A percentile compares a stretch with the other conserved stretches of the same genome.
phyloP scores from a whole-genome alignment of 2,113 vertebrate genomes.

The Toxotes jaculatrix region DNA sequence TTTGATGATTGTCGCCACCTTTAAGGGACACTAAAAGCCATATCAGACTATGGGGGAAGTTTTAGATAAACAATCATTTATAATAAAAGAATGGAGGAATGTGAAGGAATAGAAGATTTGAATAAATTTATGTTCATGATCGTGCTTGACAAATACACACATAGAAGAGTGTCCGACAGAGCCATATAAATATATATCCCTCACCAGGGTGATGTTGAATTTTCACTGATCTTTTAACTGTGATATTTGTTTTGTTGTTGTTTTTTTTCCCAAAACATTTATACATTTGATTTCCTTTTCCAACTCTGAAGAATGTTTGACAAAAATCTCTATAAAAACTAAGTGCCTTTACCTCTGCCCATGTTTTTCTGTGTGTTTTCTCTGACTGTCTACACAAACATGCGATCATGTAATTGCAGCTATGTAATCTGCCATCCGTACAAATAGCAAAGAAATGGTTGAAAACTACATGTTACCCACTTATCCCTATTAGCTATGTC shows the following conservation, averaged over 20 bases:
- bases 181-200: constrained; percentile 59
- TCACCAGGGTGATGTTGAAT: constrained; percentile 45
- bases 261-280: constrained; percentile 48
- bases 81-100: constrained; percentile 50
- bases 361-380: constrained; percentile 42
- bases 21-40: constrained; percentile 74
- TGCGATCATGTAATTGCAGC: constrained; percentile 16
- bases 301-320: constrained; percentile 67
- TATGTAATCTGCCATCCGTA: neutral
- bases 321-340: constrained; percentile 70
- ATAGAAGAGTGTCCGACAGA: constrained; percentile 53
- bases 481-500: constrained; percentile 52
- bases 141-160: constrained; percentile 45
- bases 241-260: constrained; percentile 54
- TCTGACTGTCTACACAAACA: neutral
- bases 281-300: constrained; percentile 57
- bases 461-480: constrained; percentile 25
- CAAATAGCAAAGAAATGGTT: constrained; percentile 41
- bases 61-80: constrained; percentile 53
- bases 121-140: constrained; percentile 33
- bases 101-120: constrained; percentile 51
- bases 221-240: constrained; percentile 70
- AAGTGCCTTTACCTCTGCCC: constrained; percentile 71
- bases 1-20: constrained; percentile 56
- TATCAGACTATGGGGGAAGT: constrained; percentile 60